Evolutionary conservation across 1,140 invertebrate species (phyloP).

Genomic region (Mycetomoellerius zeteki): DNA sequence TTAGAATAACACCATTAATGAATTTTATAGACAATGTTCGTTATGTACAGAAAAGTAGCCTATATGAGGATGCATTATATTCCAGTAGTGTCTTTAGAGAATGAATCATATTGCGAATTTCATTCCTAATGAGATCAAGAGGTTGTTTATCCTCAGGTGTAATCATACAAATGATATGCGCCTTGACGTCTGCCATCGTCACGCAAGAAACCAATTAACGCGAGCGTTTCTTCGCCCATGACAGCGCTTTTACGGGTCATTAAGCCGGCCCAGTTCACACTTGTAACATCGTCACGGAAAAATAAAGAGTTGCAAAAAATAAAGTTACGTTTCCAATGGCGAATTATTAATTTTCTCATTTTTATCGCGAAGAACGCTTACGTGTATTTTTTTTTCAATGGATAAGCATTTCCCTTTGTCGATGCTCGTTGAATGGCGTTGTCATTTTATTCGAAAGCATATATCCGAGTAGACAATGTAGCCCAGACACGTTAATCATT

Average conservation of each 20-base stretch:
- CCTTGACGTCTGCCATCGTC: conserved; percentile 19
- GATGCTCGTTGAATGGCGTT: conserved; percentile 41
- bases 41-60: not conserved
- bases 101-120: conserved; percentile 26
- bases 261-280: not conserved
- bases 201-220: conserved; percentile 53
- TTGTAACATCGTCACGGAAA: not conserved
- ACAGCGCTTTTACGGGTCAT: conserved; percentile 19
- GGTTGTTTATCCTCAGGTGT: conserved; percentile 4
- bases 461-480: conserved; percentile 16
- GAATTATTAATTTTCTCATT: conserved; percentile 20
- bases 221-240: not conserved
- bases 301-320: not conserved
- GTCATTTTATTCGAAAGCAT: conserved; percentile 47
- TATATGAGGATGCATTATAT: not conserved
- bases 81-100: not conserved
- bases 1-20: conserved; percentile 1
- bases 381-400: conserved; percentile 23
- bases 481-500: conserved; percentile 46
- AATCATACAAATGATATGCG: conserved; percentile 4
- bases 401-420: conserved; percentile 44
- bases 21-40: not conserved
- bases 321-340: not conserved
- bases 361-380: conserved; percentile 9
- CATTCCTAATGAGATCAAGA: not conserved